Conservation (phyloP, 2,888 invertebrate species). For the Lithophane leautieri region DNA sequence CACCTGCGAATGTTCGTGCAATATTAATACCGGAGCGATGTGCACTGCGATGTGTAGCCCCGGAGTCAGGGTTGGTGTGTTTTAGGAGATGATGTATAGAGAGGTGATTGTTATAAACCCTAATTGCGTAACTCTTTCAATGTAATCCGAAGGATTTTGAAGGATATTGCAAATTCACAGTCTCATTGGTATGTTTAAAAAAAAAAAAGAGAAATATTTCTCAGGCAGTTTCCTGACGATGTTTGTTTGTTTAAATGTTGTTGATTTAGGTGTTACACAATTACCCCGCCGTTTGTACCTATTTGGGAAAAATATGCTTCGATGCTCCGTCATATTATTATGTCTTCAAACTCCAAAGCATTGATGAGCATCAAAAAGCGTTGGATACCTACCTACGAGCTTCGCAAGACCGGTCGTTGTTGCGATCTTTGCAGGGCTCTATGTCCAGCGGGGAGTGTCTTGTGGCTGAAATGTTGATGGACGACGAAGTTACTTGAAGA, state of each 20-base stretch:
- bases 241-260: too few species aligned
- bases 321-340: not conserved
- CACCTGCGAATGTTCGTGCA: constrained; percentile 74
- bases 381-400: not conserved
- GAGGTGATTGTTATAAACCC: too few species aligned
- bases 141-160: not conserved
- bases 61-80: constrained; percentile 41
- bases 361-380: not conserved
- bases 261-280: not conserved
- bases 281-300: not conserved
- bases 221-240: too few species aligned
- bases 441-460: not conserved
- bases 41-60: constrained; percentile 57
- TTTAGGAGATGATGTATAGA: too few species aligned
- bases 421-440: not conserved
- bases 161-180: not conserved
- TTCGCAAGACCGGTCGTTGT: not conserved
- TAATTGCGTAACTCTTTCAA: not conserved
- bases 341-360: not conserved
- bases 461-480: not conserved
- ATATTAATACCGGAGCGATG: constrained; percentile 74
- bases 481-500: not conserved
- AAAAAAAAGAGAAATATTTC: too few species aligned
- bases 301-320: not conserved
- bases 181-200: not conserved